Conservation (phyloP, 1,140 invertebrate species). For the Platorchestia sp. region DNA sequence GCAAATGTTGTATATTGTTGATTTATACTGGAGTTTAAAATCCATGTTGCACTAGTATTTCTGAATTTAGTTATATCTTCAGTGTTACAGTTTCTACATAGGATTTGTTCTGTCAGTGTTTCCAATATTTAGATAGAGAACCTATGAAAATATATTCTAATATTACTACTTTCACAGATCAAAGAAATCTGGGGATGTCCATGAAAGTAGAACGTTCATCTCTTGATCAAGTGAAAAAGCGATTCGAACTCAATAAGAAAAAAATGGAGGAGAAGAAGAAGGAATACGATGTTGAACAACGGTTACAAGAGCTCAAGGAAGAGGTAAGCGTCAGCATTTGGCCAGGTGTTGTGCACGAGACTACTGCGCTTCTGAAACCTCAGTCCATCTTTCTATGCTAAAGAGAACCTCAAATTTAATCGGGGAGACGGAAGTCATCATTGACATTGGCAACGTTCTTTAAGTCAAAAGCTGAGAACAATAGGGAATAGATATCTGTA, state of each 20-base stretch:
- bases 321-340: conserved; percentile 76
- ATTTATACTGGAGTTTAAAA: no score
- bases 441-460: no score
- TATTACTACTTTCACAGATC: conserved; percentile 77
- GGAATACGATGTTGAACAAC: conserved; percentile 93
- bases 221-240: conserved; percentile 94
- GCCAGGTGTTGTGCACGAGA: no score
- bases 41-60: no score
- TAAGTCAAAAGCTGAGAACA: no score
- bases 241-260: conserved; percentile 94
- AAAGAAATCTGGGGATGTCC: conserved; percentile 98
- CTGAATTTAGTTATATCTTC: background rate
- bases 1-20: no score
- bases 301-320: conserved; percentile 94
- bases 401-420: no score
- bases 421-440: no score
- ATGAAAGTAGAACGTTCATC: conserved; percentile 98
- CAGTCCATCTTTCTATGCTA: no score
- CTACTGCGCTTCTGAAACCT: no score
- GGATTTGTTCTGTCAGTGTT: background rate
- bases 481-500: no score
- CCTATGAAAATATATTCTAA: background rate
- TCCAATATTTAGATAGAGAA: no score
- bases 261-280: conserved; percentile 96
- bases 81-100: background rate